Evolutionary conservation across 2,797 vertebrate species (phyloP).

Genomic region (Periparus ater): DNA sequence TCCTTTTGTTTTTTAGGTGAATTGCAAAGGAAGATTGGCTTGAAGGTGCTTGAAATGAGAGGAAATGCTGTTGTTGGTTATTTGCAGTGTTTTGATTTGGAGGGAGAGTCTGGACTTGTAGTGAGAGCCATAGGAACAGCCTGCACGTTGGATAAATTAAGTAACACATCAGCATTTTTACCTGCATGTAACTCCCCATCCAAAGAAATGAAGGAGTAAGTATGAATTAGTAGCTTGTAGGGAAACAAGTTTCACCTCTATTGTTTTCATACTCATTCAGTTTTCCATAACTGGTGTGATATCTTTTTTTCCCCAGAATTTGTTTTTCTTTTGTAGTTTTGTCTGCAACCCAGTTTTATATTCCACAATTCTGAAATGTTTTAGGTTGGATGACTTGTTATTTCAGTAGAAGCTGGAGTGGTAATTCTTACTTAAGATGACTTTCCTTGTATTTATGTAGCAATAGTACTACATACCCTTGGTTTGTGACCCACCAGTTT

Average conservation of each 20-base stretch:
- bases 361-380: neutral
- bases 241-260: conserved; percentile 49
- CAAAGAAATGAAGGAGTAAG: conserved; percentile 99
- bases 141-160: conserved; percentile 96
- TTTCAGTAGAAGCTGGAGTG: neutral
- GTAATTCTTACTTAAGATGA: neutral
- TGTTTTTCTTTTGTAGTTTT: conserved; percentile 11
- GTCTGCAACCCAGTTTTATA: neutral
- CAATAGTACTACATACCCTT: neutral
- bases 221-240: conserved; percentile 72
- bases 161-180: conserved; percentile 79
- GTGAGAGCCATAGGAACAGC: conserved; percentile 98
- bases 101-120: conserved; percentile 96
- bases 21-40: conserved; percentile 95
- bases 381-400: neutral
- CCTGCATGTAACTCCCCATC: conserved; percentile 94
- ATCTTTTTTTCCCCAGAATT: neutral
- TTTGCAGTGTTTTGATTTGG: conserved; percentile 97
- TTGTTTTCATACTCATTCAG: conserved; percentile 42
- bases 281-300: conserved; percentile 47
- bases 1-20: conserved; percentile 82
- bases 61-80: conserved; percentile 98
- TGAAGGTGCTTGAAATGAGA: conserved; percentile 98
- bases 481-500: neutral
- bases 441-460: neutral